Evolutionary conservation across 1,140 invertebrate genomes (phyloP).

Genomic region (Papilio polytes): DNA sequence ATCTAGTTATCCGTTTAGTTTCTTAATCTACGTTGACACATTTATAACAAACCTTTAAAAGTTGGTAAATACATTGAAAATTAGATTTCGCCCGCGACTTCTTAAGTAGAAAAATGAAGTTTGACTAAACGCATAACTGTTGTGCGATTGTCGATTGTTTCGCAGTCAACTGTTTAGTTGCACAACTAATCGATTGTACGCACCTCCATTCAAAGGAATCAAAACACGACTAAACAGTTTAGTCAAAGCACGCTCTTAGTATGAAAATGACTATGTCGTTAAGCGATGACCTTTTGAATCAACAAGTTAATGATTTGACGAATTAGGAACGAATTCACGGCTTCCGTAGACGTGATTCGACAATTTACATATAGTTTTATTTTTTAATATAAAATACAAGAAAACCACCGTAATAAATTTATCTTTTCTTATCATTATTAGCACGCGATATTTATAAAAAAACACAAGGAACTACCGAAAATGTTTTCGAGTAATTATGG

Average conservation of each 20-base stretch:
- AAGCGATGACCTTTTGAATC: background rate
- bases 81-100: too few relatives aligned
- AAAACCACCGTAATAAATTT: constrained; percentile 38
- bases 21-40: too few relatives aligned
- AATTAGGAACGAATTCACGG: background rate
- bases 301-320: background rate
- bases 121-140: too few relatives aligned
- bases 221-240: too few relatives aligned
- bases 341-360: constrained; percentile 5
- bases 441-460: constrained; percentile 31
- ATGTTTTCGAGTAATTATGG: constrained; percentile 26
- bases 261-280: background rate
- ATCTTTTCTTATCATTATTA: constrained; percentile 36
- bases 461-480: constrained; percentile 5
- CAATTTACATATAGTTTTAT: constrained; percentile 10
- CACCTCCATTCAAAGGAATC: too few relatives aligned
- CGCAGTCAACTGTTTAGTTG: too few relatives aligned
- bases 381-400: constrained; percentile 19
- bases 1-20: too few relatives aligned
- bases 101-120: too few relatives aligned
- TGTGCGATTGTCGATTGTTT: too few relatives aligned
- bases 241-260: background rate
- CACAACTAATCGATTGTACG: too few relatives aligned
- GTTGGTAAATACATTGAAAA: too few relatives aligned
- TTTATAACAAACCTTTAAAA: too few relatives aligned